Conservation (phyloP, 2,113 vertebrate species). For the Cochlearius cochlearius region DNA sequence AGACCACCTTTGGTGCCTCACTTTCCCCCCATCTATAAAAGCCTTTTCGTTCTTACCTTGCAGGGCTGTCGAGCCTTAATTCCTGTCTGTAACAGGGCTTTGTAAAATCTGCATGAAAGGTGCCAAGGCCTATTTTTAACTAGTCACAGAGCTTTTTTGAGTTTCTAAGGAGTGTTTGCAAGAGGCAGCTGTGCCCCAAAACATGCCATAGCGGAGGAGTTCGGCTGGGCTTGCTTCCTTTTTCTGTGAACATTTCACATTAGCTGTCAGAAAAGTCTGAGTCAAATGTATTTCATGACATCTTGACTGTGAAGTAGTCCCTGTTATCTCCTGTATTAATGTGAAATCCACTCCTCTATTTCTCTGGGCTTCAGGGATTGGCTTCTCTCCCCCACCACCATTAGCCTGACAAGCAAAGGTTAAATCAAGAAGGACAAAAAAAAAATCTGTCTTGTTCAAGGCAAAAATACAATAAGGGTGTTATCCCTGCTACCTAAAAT, state of each 20-base stretch:
- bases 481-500: not conserved
- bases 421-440: constrained; percentile 24
- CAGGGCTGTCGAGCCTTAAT: not conserved
- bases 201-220: not conserved
- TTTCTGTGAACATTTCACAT: not conserved
- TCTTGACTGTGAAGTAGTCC: not conserved
- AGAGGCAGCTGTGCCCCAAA: not conserved
- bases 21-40: not conserved
- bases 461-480: not conserved
- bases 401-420: constrained; percentile 35
- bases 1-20: not conserved
- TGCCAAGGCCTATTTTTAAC: constrained; percentile 9
- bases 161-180: not conserved
- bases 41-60: not conserved
- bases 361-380: not conserved
- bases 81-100: not conserved
- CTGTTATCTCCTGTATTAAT: constrained; percentile 20
- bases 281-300: not conserved
- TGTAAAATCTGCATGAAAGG: not conserved
- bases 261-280: too few relatives aligned
- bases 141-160: not conserved
- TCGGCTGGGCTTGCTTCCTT: not conserved
- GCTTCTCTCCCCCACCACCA: not conserved
- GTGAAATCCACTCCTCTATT: not conserved
- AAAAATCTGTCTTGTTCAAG: constrained; percentile 15